Evolutionary conservation across 2,888 invertebrate genomes (phyloP), one percentile per base, ranked within the genome.

Genomic region (Lepidochrysops patricia): DNA sequence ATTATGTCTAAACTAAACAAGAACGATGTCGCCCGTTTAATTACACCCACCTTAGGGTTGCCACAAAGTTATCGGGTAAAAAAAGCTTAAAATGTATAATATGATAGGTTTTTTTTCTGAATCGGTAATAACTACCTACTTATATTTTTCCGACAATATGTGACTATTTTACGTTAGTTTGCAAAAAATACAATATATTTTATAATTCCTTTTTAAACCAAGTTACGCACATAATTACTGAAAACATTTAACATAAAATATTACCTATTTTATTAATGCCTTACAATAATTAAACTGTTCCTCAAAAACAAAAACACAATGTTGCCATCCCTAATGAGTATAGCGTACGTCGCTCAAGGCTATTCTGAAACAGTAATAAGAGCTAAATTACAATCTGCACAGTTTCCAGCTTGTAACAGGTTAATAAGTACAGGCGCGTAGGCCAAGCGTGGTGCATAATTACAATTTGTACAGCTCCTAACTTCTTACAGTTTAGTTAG

Each of bases 391-490:
- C 56, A 35, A 25, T 35, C 19, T 29, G 58, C 35, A 35, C 35
- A 59, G 35, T 52, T 52, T 52, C 52, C 25, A 35, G 59, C 35
- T 52, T 27, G 59, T 59, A 52, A 61, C 64, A 64, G 61, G 60
- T 64, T 63, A 64, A 63, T 66, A 65, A 62, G 65, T 58, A 57
- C 57, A 32, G 13, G 58, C 62, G 57, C 52, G 60, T 27, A 58
- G 62, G 67, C 66, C 65, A 68, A 70, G 68, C 69, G 68, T 61
- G 72, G 70, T 72, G 71, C 72, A 74, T 43, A 43, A 43, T 43
- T 43, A 23, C 43, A 43, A 43, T 43, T 19, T 43, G 9, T 43
- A 43, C 43, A 43, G 15, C 0, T 37, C 15, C 15, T 37, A 37
- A 7, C 19, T 43, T 43, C 9, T 43, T 19, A 15, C n/a, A 4